Base-by-base conservation (phyloP, 1,140 invertebrate genomes). In the Trachymyrmex septentrionalis region DNA sequence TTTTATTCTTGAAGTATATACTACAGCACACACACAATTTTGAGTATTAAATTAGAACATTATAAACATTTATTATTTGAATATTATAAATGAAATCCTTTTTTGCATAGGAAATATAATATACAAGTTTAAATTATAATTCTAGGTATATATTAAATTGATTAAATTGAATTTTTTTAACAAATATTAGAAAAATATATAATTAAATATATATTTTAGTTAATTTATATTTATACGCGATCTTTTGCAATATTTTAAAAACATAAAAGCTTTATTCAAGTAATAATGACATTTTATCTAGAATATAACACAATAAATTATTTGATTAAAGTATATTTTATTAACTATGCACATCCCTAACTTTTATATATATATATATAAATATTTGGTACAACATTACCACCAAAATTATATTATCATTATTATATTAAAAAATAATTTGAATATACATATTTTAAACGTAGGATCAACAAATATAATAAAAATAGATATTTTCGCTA, bases 271-370 rank as follows among this genome's bases (percentile, higher is more conserved):
- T 73, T 48, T 21, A 30, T 30, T 30, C 50, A 34, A 73, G 9
- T 72, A 53, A 24, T 27, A 72, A n/a, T 30, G 27, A 71, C 6
- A 27, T 76, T 61, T 3, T 19, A 55, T 27, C 0, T 38, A 59
- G 3, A 75, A 59, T 75, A 59, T 75, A 21, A 59, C 16, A 19
- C 14, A 38, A 76, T 59, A 38, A 61, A 59, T 21, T 73, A 82
- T 59, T 88, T 34, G 16, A 53, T 16, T 61, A 73, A 80, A 87
- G 80, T 88, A 87, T 63, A 64, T 80, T 86, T 86, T 48, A 57
- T 59, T 82, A 81, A 59, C 69, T 71, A 30, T 71, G 69, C 80
- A 50, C 80, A 50, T 61, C 67, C 63, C 53, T 30, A 84, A 78
- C 12, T 75, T 76, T 66, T 34, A 19, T 53, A 19, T n/a, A 55